phyloP scores from a whole-genome alignment of 2,888 invertebrate genomes.

The Ametastegia equiseti region DNA sequence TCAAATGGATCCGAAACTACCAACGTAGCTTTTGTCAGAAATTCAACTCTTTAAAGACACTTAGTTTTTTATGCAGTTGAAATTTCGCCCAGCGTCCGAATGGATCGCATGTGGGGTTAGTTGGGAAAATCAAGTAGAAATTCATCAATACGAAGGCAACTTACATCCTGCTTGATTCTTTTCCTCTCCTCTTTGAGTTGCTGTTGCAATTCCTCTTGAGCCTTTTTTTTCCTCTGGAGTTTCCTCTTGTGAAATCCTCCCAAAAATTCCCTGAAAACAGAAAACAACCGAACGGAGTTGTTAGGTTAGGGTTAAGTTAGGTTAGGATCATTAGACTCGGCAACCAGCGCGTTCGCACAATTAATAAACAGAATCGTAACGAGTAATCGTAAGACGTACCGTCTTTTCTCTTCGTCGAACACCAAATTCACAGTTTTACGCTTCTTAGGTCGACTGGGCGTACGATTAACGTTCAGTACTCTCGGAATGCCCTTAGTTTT shows the following conservation, averaged over 20 bases:
- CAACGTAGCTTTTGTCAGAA: too few relatives aligned
- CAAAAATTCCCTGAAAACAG: slow-evolving; percentile 84
- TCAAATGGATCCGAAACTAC: too few relatives aligned
- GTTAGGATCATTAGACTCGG: too few relatives aligned
- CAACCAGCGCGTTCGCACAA: not conserved
- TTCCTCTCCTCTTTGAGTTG: slow-evolving; percentile 87
- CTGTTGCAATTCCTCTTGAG: slow-evolving; percentile 84
- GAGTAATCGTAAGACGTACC: slow-evolving; percentile 73
- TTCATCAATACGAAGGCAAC: slow-evolving; percentile 53
- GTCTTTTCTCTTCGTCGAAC: slow-evolving; percentile 81
- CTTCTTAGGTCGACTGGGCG: slow-evolving; percentile 72
- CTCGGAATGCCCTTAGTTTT: slow-evolving; percentile 56
- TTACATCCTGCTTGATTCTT: slow-evolving; percentile 85
- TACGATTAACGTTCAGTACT: slow-evolving; percentile 60
- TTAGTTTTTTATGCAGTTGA: too few relatives aligned
- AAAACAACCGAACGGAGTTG: slow-evolving; percentile 26
- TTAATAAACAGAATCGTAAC: not conserved
- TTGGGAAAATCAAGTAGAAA: too few relatives aligned
- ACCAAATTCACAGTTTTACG: slow-evolving; percentile 78
- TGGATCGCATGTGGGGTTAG: too few relatives aligned
- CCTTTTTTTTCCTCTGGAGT: slow-evolving; percentile 85
- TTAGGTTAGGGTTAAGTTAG: slow-evolving; percentile 1
- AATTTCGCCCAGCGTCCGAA: too few relatives aligned
- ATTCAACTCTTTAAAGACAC: too few relatives aligned
- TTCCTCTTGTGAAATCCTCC: slow-evolving; percentile 91